Base-by-base conservation (phyloP, 2,797 vertebrate genomes). In the Salmo trutta region DNA sequence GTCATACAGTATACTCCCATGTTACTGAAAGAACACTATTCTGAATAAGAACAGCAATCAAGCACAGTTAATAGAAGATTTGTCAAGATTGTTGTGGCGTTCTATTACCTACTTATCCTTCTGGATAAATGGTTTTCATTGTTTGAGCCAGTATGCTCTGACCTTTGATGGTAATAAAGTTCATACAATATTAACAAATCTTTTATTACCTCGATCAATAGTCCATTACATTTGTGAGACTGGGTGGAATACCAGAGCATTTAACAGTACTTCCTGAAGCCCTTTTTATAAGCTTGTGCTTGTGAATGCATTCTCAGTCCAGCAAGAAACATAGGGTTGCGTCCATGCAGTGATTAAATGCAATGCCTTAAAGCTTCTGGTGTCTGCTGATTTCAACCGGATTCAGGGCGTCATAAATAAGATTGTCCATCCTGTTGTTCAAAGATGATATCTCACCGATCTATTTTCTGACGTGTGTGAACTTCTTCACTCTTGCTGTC, bases 271-370 rank as follows among this genome's bases (percentile, higher is more conserved):
- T 47, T 47, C 41, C 10, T 47, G 41, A 47, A 47, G 41, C 41
- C 41, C 10, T 47, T 47, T 14, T 14, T 47, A 80, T 83, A 79
- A 82, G 80, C 79, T 74, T 19, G 1, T 79, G 67, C 77, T 80
- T 62, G 56, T 21, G 56, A 8, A 8, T 72, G 73, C 75, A 54
- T 76, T 79, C 67, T 84, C 78, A 27, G 74, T 81, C 77, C 73
- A 51, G n/a, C 54, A 77, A 74, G 41, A 75, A 86, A 79, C 77
- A 77, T 86, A 88, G 53, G 89, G 72, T 79, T 90, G 89, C 88
- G 89, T 91, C 89, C 33, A 75, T 69, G 59, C 64, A 36, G 65
- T 75, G 66, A 65, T 47, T 27, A 64, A 65, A 65, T 66, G 56
- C 67, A n/a, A 31, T 33, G 14, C 21, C 24, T 47, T 66, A 33